phyloP scores from a whole-genome alignment of 2,888 invertebrate genomes.

The Colletes collaris region DNA sequence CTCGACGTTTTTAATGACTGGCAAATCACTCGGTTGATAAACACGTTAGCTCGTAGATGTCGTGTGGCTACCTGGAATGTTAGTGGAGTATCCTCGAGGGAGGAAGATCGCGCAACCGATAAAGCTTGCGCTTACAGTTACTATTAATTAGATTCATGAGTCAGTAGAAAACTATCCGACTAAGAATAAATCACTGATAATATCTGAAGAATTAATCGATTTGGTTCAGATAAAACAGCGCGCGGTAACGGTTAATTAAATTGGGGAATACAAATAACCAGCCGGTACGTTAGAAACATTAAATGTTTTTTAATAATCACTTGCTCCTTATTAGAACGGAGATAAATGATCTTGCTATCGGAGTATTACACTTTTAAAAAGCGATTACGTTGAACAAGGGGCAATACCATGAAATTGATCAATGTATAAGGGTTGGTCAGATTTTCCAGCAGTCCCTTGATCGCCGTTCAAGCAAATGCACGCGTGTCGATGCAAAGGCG shows the following conservation, averaged over 20 bases:
- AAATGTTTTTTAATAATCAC: too few species aligned
- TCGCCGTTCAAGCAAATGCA: neutral
- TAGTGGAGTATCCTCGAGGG: slow-evolving; percentile 17
- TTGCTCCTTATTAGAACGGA: too few species aligned
- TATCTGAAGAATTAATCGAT: slow-evolving; percentile 42
- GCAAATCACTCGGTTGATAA: slow-evolving; percentile 41
- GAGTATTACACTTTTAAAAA: too few species aligned
- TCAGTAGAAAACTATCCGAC: slow-evolving; percentile 35
- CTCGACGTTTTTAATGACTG: slow-evolving; percentile 28
- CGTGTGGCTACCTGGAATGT: slow-evolving; percentile 20
- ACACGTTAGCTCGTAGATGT: slow-evolving; percentile 29
- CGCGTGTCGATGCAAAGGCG: slow-evolving; percentile 43
- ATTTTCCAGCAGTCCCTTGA: neutral
- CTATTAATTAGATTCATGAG: slow-evolving; percentile 51
- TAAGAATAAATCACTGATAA: slow-evolving; percentile 44
- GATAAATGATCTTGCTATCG: too few species aligned
- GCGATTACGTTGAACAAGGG: too few species aligned
- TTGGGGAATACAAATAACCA: neutral
- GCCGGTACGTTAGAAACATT: neutral
- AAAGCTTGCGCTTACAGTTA: slow-evolving; percentile 36
- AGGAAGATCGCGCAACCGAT: slow-evolving; percentile 31
- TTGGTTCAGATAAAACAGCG: slow-evolving; percentile 9
- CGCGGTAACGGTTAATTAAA: slow-evolving; percentile 14
- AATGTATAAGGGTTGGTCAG: neutral
- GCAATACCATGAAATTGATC: neutral